Evolutionary conservation across 2,113 vertebrate genomes (phyloP).

Genomic region (Dicentrarchus labrax): DNA sequence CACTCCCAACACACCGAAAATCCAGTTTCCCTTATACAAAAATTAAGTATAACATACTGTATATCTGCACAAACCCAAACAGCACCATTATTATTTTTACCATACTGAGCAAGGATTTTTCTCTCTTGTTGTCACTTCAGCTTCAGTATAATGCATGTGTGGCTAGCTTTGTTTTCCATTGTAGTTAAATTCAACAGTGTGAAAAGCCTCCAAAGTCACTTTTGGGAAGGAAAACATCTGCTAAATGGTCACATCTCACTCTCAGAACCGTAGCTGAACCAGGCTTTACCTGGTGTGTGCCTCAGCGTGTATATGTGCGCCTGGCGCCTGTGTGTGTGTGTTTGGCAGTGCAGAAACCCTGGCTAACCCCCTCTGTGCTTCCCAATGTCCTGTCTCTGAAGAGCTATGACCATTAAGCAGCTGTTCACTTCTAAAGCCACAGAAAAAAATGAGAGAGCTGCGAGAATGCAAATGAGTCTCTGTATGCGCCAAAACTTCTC

Average conservation of each 20-base stretch:
- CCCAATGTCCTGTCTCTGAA: constrained; percentile 82
- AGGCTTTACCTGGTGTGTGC: constrained; percentile 73
- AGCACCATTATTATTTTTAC: constrained; percentile 33
- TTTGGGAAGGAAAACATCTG: constrained; percentile 78
- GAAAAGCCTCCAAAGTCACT: constrained; percentile 75
- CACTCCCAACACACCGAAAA: constrained; percentile 28
- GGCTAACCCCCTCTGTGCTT: constrained; percentile 74
- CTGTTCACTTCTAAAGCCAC: constrained; percentile 80
- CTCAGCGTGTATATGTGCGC: constrained; percentile 12
- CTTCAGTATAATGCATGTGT: constrained; percentile 51
- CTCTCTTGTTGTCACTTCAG: constrained; percentile 59
- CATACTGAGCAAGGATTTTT: constrained; percentile 34
- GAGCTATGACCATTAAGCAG: constrained; percentile 85
- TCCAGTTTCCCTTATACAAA: constrained; percentile 46
- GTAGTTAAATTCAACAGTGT: constrained; percentile 76
- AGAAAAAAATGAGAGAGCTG: constrained; percentile 68
- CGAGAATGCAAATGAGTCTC: constrained; percentile 81
- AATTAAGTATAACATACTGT: not conserved
- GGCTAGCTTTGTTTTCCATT: constrained; percentile 70
- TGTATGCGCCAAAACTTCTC: constrained; percentile 77
- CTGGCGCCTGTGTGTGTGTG: not conserved
- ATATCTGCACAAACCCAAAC: constrained; percentile 8
- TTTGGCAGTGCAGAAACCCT: constrained; percentile 67
- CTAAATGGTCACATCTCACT: constrained; percentile 78
- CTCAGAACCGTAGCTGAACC: constrained; percentile 57